Percentiles rank a stretch among this genome's conserved stretches.
These are phyloP conservation scores for Condylostylus longicornis DNA, from an alignment of 1,140 invertebrate species.

Conservation along the genomic window DNA sequence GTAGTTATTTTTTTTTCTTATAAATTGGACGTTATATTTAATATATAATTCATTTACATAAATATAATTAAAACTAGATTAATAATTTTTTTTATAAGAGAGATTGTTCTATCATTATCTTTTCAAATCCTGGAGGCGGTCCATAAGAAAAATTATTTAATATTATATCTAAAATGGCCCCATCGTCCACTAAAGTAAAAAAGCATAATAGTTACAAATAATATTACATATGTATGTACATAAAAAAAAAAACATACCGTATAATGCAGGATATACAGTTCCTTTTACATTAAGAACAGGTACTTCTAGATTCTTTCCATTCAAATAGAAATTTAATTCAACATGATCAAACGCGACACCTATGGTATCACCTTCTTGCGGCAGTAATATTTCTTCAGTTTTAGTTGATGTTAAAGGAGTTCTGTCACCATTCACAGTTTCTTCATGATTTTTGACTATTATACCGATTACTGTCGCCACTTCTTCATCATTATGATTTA, in stretches of 20 bases:
- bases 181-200: conserved; percentile 78
- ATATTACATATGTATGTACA: not conserved
- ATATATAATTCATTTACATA: too few relatives aligned
- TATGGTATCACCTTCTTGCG: conserved; percentile 88
- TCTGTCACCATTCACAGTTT: conserved; percentile 6
- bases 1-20: too few relatives aligned
- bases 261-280: conserved; percentile 81
- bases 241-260: conserved; percentile 48
- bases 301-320: conserved; percentile 73
- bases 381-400: conserved; percentile 35
- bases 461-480: conserved; percentile 25
- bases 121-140: conserved; percentile 80
- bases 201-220: conserved; percentile 7
- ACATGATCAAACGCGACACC: conserved; percentile 93
- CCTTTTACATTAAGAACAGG: conserved; percentile 81
- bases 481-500: conserved; percentile 71
- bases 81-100: conserved; percentile 84
- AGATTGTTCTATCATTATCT: conserved; percentile 95
- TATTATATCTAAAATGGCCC: conserved; percentile 89
- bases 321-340: conserved; percentile 89
- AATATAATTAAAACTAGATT: too few relatives aligned
- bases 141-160: conserved; percentile 75
- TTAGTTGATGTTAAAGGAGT: conserved; percentile 10
- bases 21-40: too few relatives aligned
- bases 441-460: conserved; percentile 3